Conservation (phyloP, 2,888 invertebrate genomes). For the Heliconius erato region DNA sequence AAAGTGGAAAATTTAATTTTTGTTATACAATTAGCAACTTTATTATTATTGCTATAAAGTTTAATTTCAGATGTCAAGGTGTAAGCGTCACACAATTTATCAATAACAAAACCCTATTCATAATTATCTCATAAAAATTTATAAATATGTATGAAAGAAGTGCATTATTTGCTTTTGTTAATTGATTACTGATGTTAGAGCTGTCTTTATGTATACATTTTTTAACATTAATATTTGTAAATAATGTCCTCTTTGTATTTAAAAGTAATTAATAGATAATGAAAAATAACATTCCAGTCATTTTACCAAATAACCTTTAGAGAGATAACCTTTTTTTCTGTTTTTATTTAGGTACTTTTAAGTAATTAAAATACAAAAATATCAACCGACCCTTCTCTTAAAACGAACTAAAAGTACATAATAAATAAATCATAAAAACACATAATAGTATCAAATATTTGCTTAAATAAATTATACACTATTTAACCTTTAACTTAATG, state of each 20-base stretch:
- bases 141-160: conserved; percentile 33
- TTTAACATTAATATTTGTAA: not conserved
- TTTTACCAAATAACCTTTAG: too few relatives aligned
- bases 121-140: conserved; percentile 28
- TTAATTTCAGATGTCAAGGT: not conserved
- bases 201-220: conserved; percentile 9
- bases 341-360: too few relatives aligned
- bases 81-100: not conserved
- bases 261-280: not conserved
- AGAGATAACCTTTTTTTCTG: too few relatives aligned
- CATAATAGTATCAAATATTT: too few relatives aligned
- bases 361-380: too few relatives aligned
- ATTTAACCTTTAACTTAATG: too few relatives aligned
- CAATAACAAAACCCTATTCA: conserved; percentile 22
- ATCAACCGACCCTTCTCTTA: too few relatives aligned
- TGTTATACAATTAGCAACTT: not conserved
- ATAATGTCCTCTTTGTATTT: not conserved
- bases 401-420: too few relatives aligned
- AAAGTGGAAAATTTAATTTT: not conserved
- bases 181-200: conserved; percentile 26
- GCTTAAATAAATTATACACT: too few relatives aligned
- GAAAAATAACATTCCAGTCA: too few relatives aligned
- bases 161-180: conserved; percentile 30
- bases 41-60: not conserved
- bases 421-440: too few relatives aligned